These are phyloP conservation scores for Drosophila bipectinata DNA, from an alignment of 1,140 invertebrate species.

Conservation along the genomic window DNA sequence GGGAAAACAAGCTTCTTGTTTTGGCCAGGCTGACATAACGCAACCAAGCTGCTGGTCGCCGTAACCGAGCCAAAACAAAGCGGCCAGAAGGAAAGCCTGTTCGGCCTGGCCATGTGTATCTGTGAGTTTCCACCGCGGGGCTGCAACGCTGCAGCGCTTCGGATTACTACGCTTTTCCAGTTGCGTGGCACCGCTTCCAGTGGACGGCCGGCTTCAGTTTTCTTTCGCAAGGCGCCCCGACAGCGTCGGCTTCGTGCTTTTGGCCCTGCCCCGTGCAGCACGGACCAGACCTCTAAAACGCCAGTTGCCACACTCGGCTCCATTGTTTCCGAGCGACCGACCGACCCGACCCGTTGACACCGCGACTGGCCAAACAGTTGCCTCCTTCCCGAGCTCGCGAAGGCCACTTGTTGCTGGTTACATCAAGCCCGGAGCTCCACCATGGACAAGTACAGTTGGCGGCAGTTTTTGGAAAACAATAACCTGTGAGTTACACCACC, in stretches of 20 bases:
- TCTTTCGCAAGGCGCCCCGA: conserved; percentile 37
- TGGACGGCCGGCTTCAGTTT: conserved; percentile 49
- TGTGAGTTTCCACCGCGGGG: conserved; percentile 31
- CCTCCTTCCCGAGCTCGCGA: conserved; percentile 3
- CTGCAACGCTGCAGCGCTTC: conserved; percentile 55
- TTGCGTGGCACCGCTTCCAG: conserved; percentile 71
- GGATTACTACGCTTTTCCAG: conserved; percentile 63
- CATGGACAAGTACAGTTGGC: conserved; percentile 52
- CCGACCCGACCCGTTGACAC: conserved; percentile 8
- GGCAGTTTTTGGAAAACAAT: conserved; percentile 68
- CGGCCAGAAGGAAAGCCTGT: conserved; percentile 1
- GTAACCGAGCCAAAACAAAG: conserved; percentile 32
- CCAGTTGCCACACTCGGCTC: conserved; percentile 1
- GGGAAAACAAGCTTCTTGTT: conserved; percentile 42
- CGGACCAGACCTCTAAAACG: conserved; percentile 11
- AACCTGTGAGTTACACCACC: conserved; percentile 55
- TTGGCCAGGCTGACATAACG: conserved; percentile 54
- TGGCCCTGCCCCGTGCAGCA: not conserved
- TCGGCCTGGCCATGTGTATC: not conserved
- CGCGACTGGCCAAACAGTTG: conserved; percentile 5
- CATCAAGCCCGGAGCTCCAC: not conserved
- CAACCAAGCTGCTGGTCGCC: conserved; percentile 51
- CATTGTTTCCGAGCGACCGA: not conserved
- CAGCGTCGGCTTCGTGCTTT: conserved; percentile 1
- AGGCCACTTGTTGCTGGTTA: conserved; percentile 32